Evolutionary conservation across 2,888 invertebrate species (phyloP).

Genomic region (Tupiocoris notatus): DNA sequence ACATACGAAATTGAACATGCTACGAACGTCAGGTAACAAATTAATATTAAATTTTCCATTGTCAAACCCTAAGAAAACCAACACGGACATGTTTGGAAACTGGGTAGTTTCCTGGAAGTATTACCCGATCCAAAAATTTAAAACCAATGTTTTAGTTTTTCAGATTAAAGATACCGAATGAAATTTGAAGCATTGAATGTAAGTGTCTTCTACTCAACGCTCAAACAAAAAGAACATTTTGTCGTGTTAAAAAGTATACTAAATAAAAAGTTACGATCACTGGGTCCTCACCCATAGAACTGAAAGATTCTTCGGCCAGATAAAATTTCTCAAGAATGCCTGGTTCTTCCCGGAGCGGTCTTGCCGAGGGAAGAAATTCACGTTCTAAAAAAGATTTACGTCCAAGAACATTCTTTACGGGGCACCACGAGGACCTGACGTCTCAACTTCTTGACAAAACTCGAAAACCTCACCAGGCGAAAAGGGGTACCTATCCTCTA

Average conservation of each 20-base stretch:
- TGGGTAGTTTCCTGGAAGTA: too few relatives aligned
- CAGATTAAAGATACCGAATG: too few relatives aligned
- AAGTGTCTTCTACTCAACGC: too few relatives aligned
- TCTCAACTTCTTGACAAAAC: slow-evolving; percentile 19
- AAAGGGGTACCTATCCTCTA: slow-evolving; percentile 1
- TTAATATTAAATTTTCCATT: too few relatives aligned
- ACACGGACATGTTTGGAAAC: too few relatives aligned
- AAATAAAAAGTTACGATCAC: slow-evolving; percentile 21
- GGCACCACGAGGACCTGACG: slow-evolving; percentile 18
- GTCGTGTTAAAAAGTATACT: slow-evolving; percentile 2
- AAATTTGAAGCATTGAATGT: too few relatives aligned
- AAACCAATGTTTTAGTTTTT: too few relatives aligned
- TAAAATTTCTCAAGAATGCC: slow-evolving; percentile 29
- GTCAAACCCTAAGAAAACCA: too few relatives aligned
- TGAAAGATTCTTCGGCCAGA: slow-evolving; percentile 26
- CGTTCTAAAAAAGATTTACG: slow-evolving; percentile 24
- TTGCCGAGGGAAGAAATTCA: not conserved
- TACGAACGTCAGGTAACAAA: too few relatives aligned
- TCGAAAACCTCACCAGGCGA: not conserved
- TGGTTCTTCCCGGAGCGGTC: not conserved
- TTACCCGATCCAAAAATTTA: too few relatives aligned
- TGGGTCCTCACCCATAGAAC: not conserved
- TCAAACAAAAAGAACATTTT: too few relatives aligned
- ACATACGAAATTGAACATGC: too few relatives aligned
- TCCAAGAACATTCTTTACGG: slow-evolving; percentile 25